Conservation (phyloP, 2,113 vertebrate species). For the Eublepharis macularius region DNA sequence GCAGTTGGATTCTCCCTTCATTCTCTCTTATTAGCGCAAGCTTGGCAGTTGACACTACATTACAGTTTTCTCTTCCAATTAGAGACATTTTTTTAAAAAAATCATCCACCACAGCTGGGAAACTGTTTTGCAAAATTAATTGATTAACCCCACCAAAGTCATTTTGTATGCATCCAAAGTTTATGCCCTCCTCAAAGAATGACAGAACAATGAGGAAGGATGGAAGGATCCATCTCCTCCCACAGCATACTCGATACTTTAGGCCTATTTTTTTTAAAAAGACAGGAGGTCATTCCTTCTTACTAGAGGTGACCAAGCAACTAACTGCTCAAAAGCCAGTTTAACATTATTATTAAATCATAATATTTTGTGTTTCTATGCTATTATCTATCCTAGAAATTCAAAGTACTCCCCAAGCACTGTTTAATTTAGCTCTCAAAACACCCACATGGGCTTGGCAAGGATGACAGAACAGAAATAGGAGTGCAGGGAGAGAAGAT, state of each 20-base stretch:
- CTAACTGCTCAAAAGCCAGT: not conserved
- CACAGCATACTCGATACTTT: not conserved
- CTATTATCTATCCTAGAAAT: not conserved
- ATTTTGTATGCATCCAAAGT: fast-evolving
- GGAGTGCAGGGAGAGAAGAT: not conserved
- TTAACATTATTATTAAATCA: not conserved
- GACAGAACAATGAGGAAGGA: no score
- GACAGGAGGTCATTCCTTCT: not conserved
- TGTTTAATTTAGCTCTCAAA: not conserved
- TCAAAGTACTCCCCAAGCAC: fast-evolving
- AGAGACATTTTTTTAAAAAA: not conserved
- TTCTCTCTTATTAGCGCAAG: not conserved
- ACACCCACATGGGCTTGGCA: fast-evolving
- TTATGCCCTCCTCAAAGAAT: not conserved
- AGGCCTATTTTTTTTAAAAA: no score
- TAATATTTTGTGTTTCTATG: not conserved
- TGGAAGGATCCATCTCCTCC: not conserved
- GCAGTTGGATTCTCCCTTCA: no score
- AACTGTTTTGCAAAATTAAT: not conserved
- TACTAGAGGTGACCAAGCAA: not conserved
- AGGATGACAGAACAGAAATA: not conserved
- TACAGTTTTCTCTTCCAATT: not conserved
- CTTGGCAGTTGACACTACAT: not conserved
- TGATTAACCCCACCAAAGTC: not conserved
- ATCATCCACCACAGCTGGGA: not conserved